Evolutionary conservation across 2,797 vertebrate genomes (phyloP).

Genomic region (Pipistrellus pygmaeus): DNA sequence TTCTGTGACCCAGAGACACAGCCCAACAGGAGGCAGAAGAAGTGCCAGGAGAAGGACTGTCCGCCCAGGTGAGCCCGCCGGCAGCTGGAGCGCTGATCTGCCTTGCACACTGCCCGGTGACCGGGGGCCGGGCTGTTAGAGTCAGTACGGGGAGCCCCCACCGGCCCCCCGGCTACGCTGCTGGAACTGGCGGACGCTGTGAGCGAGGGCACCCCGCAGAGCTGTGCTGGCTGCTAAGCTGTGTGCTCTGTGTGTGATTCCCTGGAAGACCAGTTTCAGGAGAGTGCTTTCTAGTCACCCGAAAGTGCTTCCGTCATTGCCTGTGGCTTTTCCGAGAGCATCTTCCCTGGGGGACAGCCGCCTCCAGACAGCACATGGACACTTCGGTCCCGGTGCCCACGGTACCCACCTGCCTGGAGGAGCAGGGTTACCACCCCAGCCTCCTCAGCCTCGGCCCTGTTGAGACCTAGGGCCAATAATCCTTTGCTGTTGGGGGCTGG

Average conservation of each 20-base stretch:
- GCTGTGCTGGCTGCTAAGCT: not conserved
- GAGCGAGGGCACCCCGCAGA: not conserved
- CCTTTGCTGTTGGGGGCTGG: not conserved
- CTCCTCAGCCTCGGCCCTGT: not conserved
- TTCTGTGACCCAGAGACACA: slow-evolving; percentile 92
- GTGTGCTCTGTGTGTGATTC: not conserved
- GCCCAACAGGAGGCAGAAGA: slow-evolving; percentile 91
- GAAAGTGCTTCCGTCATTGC: not conserved
- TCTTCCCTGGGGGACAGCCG: not conserved
- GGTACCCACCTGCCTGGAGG: not conserved
- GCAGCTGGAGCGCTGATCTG: not conserved
- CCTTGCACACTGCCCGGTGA: not conserved
- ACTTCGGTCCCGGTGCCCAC: not conserved
- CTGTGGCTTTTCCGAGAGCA: not conserved
- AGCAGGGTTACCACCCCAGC: fast-evolving
- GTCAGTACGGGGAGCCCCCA: not conserved
- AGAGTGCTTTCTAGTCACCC: slow-evolving; percentile 19
- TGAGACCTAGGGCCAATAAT: too few species aligned
- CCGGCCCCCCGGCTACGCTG: not conserved
- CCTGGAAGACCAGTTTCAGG: slow-evolving; percentile 33
- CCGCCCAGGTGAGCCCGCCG: slow-evolving; percentile 91
- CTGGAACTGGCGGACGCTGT: slow-evolving; percentile 1
- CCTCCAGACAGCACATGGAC: not conserved
- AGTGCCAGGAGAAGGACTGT: slow-evolving; percentile 94
- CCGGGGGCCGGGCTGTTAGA: not conserved